Conservation (phyloP, 92 coral and sea anemone species). For the Umimayanthus kanabou region DNA sequence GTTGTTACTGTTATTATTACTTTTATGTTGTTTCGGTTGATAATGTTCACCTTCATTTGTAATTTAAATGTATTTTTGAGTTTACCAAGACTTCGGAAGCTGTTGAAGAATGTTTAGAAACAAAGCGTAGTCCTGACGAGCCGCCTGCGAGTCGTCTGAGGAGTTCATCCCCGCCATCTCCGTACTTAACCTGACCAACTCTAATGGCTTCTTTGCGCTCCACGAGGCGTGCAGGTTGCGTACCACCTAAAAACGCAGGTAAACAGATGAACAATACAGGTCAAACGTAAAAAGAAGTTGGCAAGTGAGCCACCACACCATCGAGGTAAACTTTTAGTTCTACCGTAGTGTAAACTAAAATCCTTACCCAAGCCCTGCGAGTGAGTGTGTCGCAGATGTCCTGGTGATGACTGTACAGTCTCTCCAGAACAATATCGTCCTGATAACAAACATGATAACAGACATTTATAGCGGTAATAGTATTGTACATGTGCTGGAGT, state of each 20-base stretch:
- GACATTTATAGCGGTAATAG: not conserved
- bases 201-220: conserved; percentile 64
- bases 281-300: too few relatives aligned
- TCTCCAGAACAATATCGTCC: conserved; percentile 81
- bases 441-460: conserved; percentile 10
- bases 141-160: conserved; percentile 18
- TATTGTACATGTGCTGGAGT: too few relatives aligned
- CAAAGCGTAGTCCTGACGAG: conserved; percentile 63
- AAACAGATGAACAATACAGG: too few relatives aligned
- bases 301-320: too few relatives aligned
- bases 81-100: conserved; percentile 73
- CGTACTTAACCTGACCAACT: conserved; percentile 63
- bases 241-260: conserved; percentile 46
- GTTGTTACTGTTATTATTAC: too few relatives aligned
- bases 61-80: not conserved
- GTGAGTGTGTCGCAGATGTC: conserved; percentile 78
- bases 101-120: conserved; percentile 82
- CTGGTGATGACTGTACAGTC: conserved; percentile 70
- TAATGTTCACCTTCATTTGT: not conserved
- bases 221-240: conserved; percentile 73
- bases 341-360: not conserved
- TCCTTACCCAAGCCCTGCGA: conserved; percentile 74
- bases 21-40: not conserved
- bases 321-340: not conserved
- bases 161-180: conserved; percentile 68